Evolutionary conservation across 2,113 vertebrate species (phyloP).

Genomic region (Vidua chalybeata): DNA sequence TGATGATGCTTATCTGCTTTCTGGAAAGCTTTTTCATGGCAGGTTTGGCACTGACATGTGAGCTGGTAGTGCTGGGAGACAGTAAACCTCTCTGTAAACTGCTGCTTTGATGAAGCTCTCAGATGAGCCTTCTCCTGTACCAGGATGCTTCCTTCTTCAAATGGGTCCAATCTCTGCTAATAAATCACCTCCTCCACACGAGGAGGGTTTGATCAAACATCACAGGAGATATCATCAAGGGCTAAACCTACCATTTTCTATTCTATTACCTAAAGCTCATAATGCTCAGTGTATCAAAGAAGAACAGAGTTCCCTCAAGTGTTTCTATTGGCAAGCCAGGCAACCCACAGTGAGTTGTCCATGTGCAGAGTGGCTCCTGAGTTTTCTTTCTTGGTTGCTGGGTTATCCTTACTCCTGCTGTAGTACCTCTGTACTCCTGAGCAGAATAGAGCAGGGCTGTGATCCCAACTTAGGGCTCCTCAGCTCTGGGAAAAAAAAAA

Average conservation of each 20-base stretch:
- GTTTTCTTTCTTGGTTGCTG: not conserved
- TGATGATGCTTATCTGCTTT: not conserved
- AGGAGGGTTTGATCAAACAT: not conserved
- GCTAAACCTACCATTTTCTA: not conserved
- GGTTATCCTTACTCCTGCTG: not conserved
- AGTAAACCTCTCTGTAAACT: not conserved
- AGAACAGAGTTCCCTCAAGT: not conserved
- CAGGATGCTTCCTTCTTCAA: not conserved
- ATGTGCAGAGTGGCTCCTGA: not conserved
- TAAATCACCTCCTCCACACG: not conserved
- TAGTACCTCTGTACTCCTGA: not conserved
- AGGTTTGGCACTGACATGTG: not conserved
- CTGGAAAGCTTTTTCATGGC: not conserved
- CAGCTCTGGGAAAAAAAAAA: not conserved
- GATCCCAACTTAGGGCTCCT: rapidly evolving
- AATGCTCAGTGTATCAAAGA: not conserved
- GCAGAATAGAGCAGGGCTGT: not conserved
- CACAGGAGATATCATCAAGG: not conserved
- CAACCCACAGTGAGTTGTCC: rapidly evolving
- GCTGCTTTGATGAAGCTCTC: not conserved
- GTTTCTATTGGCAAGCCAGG: rapidly evolving
- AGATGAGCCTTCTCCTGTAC: not conserved
- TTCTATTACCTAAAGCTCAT: not conserved
- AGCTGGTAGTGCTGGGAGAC: not conserved
- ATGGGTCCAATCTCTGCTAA: not conserved